These are phyloP conservation scores for Alethe diademata DNA, from an alignment of 2,113 vertebrate genomes.

Conservation along the genomic window DNA sequence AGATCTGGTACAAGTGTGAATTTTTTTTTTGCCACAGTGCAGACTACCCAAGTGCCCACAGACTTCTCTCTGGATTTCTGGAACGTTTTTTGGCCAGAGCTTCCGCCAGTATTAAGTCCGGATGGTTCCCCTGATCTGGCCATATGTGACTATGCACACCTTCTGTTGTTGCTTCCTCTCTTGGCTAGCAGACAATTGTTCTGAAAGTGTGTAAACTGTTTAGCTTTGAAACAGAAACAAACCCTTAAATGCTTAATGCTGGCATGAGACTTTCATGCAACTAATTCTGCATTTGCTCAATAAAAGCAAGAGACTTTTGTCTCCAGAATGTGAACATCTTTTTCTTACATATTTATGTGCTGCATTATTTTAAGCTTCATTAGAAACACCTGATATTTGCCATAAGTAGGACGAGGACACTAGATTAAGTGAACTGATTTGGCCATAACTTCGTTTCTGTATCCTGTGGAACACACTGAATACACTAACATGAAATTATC, in stretches of 20 bases:
- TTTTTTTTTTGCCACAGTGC: neutral
- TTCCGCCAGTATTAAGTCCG: neutral
- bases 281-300: neutral
- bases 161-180: constrained; percentile 46
- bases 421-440: neutral
- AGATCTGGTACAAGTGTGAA: neutral
- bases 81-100: neutral
- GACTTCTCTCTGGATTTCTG: neutral
- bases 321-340: neutral
- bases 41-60: neutral
- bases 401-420: neutral
- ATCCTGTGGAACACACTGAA: neutral
- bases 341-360: neutral
- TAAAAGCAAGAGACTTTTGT: neutral
- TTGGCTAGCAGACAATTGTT: neutral
- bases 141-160: constrained; percentile 1
- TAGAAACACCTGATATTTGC: neutral
- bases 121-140: constrained; percentile 6
- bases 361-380: neutral
- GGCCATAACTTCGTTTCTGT: neutral
- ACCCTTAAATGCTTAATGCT: neutral
- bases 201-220: neutral
- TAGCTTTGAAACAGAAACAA: neutral
- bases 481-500: neutral
- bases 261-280: neutral